Evolutionary conservation across 2,797 vertebrate genomes (phyloP), one percentile per base, ranked within the genome.

Genomic region (Poecilia gillii): DNA sequence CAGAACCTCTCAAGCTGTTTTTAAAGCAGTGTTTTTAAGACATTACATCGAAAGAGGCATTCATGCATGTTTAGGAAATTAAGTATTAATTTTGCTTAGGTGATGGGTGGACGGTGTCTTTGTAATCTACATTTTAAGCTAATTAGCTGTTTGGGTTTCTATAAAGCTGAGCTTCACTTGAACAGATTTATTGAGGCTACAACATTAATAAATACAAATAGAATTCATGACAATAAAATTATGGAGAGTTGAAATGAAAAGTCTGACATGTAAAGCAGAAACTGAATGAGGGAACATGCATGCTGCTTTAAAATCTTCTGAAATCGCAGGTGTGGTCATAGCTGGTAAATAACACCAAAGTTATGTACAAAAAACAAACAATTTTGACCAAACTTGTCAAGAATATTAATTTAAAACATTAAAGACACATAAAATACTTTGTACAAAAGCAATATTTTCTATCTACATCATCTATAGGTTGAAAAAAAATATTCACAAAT

Each of bases 191-290:
- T 90, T 93, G 90, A 95, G 93, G 94, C 93, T 95, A 95, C 95
- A 92, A 93, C 93, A 93, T 95, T 94, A 92, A 97, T 95, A 97
- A 97, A 98, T 96, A 97, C 94, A 97, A 96, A 96, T 68, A 86
- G 70, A 75, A 85, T 85, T 87, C 74, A 90, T 90, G 87, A 85
- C 84, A 85, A 80, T 85, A 81, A 91, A 81, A 85, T 88, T 80
- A 93, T 82, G 92, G 76, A 25, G 79, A 90, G 80, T 81, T 64
- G 66, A 91, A 92, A 62, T 23, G 64, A 91, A 92, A 59, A 20
- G 85, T 85, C 51, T 91, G 86, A 93, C 81, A 71, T 62, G 78
- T 82, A 76, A 78, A 73, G 85, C 72, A 81, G 84, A 84, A 77
- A 84, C 70, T 81, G 49, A 59, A 66, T 1, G 81, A 64, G 77